Percentiles rank a stretch among this genome's conserved stretches.
phyloP scores from a whole-genome alignment of 2,113 vertebrate species.

The Pandion haliaetus region DNA sequence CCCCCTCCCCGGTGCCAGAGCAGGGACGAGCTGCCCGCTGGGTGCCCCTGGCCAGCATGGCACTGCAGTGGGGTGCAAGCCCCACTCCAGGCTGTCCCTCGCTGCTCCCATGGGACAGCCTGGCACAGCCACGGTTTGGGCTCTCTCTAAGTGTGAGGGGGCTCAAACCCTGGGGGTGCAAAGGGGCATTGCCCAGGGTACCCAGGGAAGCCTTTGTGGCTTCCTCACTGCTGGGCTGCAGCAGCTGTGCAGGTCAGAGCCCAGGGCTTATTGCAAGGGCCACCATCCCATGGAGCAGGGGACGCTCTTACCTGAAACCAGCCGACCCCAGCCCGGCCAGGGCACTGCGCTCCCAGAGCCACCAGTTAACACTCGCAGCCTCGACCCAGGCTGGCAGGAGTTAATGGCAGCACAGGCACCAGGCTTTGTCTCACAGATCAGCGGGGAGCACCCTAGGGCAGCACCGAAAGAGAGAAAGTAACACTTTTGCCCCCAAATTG shows the following conservation, averaged over 20 bases:
- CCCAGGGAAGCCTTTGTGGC: too few species aligned
- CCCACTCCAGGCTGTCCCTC: neutral
- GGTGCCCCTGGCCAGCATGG: neutral
- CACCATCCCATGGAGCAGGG: neutral
- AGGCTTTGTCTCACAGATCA: neutral
- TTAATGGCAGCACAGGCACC: neutral
- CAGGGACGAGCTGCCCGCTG: accelerated
- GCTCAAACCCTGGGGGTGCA: neutral
- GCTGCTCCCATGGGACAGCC: neutral
- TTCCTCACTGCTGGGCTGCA: accelerated
- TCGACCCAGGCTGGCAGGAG: neutral
- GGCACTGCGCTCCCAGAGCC: neutral
- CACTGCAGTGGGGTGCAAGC: neutral
- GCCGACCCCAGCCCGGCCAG: accelerated
- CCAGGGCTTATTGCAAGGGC: accelerated
- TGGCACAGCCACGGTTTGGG: neutral
- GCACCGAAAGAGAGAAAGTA: neutral
- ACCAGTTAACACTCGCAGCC: neutral
- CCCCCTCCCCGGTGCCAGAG: neutral
- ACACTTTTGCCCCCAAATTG: neutral
- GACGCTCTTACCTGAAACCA: neutral
- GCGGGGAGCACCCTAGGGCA: neutral
- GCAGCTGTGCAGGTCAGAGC: too few species aligned
- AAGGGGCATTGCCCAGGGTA: neutral
- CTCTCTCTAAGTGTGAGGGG: accelerated